phyloP scores from a whole-genome alignment of 2,888 invertebrate genomes.

The Pemphredon lugubris region DNA sequence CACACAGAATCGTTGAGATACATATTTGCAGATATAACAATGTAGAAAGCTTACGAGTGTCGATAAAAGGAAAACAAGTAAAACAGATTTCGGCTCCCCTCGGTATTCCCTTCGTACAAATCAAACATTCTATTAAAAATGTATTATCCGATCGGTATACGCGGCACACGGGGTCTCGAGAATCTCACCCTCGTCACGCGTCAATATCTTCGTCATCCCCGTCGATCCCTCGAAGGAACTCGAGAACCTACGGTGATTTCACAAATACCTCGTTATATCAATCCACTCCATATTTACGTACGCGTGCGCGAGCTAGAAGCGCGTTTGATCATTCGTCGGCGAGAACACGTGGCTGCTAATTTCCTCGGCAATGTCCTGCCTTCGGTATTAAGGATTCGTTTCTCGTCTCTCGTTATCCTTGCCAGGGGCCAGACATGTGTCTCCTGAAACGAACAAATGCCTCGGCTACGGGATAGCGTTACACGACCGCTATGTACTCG shows the following conservation, averaged over 20 bases:
- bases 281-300: not conserved
- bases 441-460: not conserved
- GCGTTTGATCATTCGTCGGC: slow-evolving; percentile 10
- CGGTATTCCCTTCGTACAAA: no score
- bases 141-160: no score
- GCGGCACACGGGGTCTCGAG: no score
- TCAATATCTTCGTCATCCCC: not conserved
- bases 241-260: not conserved
- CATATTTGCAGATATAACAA: no score
- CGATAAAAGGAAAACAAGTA: no score
- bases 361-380: not conserved
- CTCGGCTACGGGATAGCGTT: not conserved
- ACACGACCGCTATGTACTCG: not conserved
- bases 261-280: not conserved
- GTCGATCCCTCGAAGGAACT: not conserved
- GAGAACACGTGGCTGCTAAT: slow-evolving; percentile 14
- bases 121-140: no score
- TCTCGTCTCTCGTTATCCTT: slow-evolving; percentile 44
- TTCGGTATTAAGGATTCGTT: slow-evolving; percentile 34
- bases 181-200: not conserved
- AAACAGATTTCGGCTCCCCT: no score
- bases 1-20: no score
- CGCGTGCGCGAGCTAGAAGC: not conserved
- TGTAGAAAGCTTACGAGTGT: no score
- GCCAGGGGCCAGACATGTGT: not conserved